Evolutionary conservation across 1,140 invertebrate species (phyloP).

Genomic region (Heliconius eleuchia): DNA sequence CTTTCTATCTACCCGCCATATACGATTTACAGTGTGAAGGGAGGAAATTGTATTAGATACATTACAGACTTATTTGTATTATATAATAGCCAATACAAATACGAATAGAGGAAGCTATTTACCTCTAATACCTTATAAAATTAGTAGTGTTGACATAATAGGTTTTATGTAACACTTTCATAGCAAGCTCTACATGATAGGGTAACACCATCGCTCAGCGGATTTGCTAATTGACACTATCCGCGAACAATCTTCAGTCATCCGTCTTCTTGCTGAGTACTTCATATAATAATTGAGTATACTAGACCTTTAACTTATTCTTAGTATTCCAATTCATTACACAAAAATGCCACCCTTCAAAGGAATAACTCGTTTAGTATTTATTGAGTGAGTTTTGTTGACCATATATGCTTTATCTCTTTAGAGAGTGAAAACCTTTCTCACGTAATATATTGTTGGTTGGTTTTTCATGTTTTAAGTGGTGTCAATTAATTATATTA

Average conservation of each 20-base stretch:
- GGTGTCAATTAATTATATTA: too few species aligned
- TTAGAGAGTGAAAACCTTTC: neutral
- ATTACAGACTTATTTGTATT: neutral
- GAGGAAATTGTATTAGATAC: too few species aligned
- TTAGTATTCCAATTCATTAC: conserved; percentile 24
- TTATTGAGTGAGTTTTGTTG: conserved; percentile 15
- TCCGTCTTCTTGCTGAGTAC: conserved; percentile 21
- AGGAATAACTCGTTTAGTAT: conserved; percentile 1
- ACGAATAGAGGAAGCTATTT: conserved; percentile 27
- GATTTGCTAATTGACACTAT: conserved; percentile 48
- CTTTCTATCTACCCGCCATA: too few species aligned
- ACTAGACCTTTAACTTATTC: neutral
- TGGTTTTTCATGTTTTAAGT: neutral
- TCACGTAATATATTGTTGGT: neutral
- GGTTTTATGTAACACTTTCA: conserved; percentile 50
- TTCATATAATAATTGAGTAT: conserved; percentile 25
- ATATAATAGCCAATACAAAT: conserved; percentile 17
- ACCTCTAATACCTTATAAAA: conserved; percentile 39
- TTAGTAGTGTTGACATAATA: conserved; percentile 37
- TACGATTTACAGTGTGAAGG: too few species aligned
- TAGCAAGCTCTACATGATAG: conserved; percentile 37
- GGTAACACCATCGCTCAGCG: conserved; percentile 38
- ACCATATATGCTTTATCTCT: conserved; percentile 17
- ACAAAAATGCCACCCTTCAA: conserved; percentile 21
- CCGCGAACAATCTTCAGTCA: conserved; percentile 32